phyloP scores from a whole-genome alignment of 2,797 vertebrate genomes.

The Sebastes umbrosus region DNA sequence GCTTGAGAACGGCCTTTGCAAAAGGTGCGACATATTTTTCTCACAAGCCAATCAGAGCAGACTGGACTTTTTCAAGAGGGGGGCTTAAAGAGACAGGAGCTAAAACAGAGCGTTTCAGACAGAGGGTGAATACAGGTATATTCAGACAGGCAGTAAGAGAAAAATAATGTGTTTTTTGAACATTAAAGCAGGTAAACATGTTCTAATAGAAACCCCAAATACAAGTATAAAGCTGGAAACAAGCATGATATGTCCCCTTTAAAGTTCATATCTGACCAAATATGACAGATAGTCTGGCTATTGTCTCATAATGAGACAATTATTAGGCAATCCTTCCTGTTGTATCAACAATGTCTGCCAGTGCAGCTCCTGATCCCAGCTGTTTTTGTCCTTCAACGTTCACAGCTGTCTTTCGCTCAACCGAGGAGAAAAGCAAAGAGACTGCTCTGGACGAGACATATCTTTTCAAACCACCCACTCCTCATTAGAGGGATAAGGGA shows the following conservation, averaged over 20 bases:
- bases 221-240: not conserved
- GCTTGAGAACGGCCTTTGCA: not conserved
- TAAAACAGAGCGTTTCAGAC: not conserved
- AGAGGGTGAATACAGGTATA: not conserved
- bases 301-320: conserved; percentile 6
- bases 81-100: no score
- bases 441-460: not conserved
- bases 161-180: not conserved
- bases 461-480: conserved; percentile 39
- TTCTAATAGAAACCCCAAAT: not conserved
- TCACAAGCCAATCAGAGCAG: not conserved
- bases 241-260: not conserved
- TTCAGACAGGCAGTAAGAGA: not conserved
- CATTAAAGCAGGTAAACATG: not conserved
- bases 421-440: not conserved
- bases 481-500: conserved; percentile 17
- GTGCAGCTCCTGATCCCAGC: conserved; percentile 55
- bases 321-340: conserved; percentile 51
- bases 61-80: not conserved
- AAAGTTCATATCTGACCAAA: not conserved
- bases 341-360: conserved; percentile 38
- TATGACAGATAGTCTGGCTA: not conserved
- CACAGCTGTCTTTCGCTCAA: conserved; percentile 52
- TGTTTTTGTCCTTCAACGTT: conserved; percentile 73
- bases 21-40: not conserved